Percentiles rank a stretch among this genome's conserved stretches.
These are phyloP conservation scores for Drosophila mettleri DNA, from an alignment of 2,888 invertebrate species.

Conservation along the genomic window DNA sequence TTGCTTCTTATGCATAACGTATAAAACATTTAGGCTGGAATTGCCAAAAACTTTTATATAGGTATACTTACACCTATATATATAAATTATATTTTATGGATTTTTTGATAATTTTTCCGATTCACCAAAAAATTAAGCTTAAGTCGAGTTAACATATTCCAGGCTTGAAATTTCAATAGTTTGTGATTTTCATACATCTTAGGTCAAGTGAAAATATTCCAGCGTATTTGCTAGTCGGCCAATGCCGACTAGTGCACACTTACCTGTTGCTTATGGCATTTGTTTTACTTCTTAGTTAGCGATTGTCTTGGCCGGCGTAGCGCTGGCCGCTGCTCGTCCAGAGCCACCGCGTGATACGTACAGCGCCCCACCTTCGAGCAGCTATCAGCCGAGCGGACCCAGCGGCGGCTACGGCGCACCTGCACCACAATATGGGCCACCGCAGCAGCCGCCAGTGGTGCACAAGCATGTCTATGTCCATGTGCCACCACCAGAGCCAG, in stretches of 20 bases:
- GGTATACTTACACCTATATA: background rate
- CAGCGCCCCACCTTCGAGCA: slow-evolving; percentile 79
- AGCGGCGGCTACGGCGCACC: slow-evolving; percentile 87
- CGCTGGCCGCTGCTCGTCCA: slow-evolving; percentile 82
- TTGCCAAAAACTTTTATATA: background rate
- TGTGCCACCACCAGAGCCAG: slow-evolving; percentile 94
- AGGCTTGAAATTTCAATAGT: background rate
- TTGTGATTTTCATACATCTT: background rate
- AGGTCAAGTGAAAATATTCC: background rate
- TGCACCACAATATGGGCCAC: slow-evolving; percentile 88
- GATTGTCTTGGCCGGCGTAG: slow-evolving; percentile 75
- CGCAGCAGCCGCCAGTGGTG: slow-evolving; percentile 90
- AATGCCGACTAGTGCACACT: background rate
- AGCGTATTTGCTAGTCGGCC: background rate
- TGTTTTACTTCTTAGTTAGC: slow-evolving; percentile 69
- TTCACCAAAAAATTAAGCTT: too few species aligned
- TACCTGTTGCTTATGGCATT: slow-evolving; percentile 15
- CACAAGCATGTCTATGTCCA: slow-evolving; percentile 97
- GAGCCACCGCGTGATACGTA: slow-evolving; percentile 84
- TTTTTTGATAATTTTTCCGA: background rate
- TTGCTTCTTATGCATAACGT: background rate
- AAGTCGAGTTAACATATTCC: too few species aligned
- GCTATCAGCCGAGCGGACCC: slow-evolving; percentile 85
- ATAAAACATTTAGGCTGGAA: background rate
- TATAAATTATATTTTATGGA: background rate